Evolutionary conservation across 2,888 invertebrate species (phyloP).

Genomic region (Athripsodes cinereus): DNA sequence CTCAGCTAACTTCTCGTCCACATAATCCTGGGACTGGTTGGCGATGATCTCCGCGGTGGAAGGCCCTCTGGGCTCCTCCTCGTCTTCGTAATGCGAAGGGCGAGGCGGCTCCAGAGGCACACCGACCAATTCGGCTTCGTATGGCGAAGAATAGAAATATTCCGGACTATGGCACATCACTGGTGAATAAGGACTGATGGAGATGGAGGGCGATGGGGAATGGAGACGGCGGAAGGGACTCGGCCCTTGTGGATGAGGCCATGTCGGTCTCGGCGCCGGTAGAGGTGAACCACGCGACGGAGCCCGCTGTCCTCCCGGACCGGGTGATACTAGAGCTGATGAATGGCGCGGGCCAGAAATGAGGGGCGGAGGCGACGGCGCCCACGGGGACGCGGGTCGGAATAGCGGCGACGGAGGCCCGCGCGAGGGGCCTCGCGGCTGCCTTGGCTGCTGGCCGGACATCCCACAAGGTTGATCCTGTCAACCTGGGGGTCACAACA

Average conservation of each 20-base stretch:
- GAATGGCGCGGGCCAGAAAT: constrained; percentile 57
- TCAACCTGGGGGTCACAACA: constrained; percentile 48
- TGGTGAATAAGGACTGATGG: constrained; percentile 52
- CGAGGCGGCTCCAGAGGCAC: constrained; percentile 71
- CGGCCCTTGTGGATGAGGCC: constrained; percentile 36
- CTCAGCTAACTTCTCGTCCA: constrained; percentile 89
- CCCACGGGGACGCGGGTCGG: constrained; percentile 71
- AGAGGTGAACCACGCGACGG: constrained; percentile 46
- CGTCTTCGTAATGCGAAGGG: constrained; percentile 57
- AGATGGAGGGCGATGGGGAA: constrained; percentile 47
- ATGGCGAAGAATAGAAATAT: constrained; percentile 53
- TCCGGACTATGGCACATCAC: constrained; percentile 56
- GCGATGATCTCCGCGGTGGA: constrained; percentile 90
- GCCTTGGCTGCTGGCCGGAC: constrained; percentile 42
- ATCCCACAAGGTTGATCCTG: constrained; percentile 30
- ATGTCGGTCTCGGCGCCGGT: constrained; percentile 41
- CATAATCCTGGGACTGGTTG: constrained; percentile 89
- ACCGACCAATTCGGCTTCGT: constrained; percentile 61
- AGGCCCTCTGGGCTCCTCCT: constrained; percentile 72
- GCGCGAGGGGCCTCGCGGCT: constrained; percentile 46
- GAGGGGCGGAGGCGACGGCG: constrained; percentile 67
- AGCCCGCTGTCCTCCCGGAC: constrained; percentile 40
- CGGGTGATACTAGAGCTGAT: constrained; percentile 49
- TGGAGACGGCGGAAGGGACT: constrained; percentile 41
- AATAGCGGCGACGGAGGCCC: constrained; percentile 57